Conservation (phyloP, 2,113 vertebrate genomes). For the Enhydra lutris region DNA sequence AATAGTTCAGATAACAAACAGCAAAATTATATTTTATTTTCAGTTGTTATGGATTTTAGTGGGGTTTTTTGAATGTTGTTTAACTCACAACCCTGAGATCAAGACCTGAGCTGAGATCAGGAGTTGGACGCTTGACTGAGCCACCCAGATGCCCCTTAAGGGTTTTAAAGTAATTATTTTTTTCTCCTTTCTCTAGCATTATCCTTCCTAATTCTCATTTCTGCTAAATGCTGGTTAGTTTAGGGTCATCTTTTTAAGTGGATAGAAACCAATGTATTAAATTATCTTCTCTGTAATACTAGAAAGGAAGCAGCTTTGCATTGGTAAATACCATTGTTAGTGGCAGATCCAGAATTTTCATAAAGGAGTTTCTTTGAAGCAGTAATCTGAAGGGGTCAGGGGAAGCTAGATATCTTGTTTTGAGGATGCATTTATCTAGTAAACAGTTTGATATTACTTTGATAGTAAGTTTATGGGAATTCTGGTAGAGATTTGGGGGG, state of each 20-base stretch:
- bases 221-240: conserved; percentile 1
- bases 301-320: neutral
- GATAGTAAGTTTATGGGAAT: neutral
- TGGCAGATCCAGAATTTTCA: neutral
- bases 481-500: neutral
- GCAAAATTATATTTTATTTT: neutral
- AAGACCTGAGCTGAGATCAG: neutral
- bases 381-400: neutral
- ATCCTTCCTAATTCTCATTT: neutral
- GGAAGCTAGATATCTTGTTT: neutral
- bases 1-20: neutral
- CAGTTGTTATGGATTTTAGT: neutral
- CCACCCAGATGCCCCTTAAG: neutral
- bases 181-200: neutral
- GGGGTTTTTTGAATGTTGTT: neutral
- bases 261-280: neutral
- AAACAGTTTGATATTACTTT: neutral
- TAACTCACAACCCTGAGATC: neutral
- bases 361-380: neutral
- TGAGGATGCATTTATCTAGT: neutral
- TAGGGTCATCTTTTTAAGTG: neutral
- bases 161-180: conserved; percentile 22
- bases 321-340: neutral
- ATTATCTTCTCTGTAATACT: neutral
- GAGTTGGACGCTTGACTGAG: neutral